Conservation (phyloP, 1,140 invertebrate genomes). For the Lutraria rhynchaena region DNA sequence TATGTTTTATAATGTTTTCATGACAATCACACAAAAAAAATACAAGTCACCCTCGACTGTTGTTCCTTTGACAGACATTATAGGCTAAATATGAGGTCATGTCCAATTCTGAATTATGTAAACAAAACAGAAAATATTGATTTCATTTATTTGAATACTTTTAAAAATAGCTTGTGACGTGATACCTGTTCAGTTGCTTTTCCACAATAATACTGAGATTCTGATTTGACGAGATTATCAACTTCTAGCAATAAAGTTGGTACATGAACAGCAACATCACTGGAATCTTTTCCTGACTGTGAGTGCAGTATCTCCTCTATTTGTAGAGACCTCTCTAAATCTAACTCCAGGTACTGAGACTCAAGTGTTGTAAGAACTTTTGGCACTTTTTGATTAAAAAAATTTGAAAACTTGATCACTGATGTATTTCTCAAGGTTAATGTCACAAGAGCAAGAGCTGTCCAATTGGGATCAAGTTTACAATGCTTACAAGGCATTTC, state of each 20-base stretch:
- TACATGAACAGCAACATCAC: constrained; percentile 25
- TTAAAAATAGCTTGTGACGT: no score
- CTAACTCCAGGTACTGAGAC: constrained; percentile 6
- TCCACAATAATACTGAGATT: constrained; percentile 36
- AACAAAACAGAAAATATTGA: no score
- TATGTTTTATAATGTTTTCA: no score
- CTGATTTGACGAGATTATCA: constrained; percentile 27
- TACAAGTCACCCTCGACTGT: no score
- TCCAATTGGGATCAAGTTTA: constrained; percentile 48
- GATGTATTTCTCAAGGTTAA: constrained; percentile 54
- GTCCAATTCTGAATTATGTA: no score
- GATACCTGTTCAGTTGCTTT: constrained; percentile 28
- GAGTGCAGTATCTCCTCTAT: not conserved
- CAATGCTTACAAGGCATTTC: constrained; percentile 25
- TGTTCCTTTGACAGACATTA: no score
- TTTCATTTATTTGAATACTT: no score
- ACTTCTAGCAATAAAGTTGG: constrained; percentile 20
- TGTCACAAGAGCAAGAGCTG: constrained; percentile 44
- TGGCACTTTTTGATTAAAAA: no score
- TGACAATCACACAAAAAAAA: no score
- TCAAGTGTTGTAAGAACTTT: not conserved
- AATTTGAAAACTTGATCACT: not conserved
- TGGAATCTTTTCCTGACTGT: not conserved
- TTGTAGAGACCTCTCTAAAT: constrained; percentile 18
- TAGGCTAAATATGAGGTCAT: no score